phyloP scores from a whole-genome alignment of 2,797 vertebrate species.

The Champsocephalus gunnari region DNA sequence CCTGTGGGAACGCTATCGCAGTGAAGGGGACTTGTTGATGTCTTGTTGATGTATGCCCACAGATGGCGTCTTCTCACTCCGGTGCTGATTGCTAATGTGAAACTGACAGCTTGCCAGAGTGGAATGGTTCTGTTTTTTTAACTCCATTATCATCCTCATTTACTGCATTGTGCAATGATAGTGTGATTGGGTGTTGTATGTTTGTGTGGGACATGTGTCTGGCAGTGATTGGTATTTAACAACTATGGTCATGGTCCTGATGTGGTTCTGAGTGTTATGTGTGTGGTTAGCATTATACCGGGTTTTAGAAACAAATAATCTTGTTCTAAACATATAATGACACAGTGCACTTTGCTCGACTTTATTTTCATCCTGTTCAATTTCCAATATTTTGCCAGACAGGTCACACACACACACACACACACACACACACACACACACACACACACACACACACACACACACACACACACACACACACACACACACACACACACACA shows the following conservation, averaged over 20 bases:
- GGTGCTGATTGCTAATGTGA: constrained; percentile 72
- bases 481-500: constrained; percentile 43
- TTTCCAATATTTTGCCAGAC: background rate
- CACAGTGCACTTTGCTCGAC: constrained; percentile 6
- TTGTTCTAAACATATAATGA: constrained; percentile 11
- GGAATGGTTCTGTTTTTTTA: constrained; percentile 31
- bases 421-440: constrained; percentile 35
- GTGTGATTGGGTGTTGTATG: constrained; percentile 3
- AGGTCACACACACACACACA: constrained; percentile 29
- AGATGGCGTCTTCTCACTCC: constrained; percentile 75
- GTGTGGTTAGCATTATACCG: constrained; percentile 9
- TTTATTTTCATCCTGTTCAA: background rate
- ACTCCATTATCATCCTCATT: constrained; percentile 62
- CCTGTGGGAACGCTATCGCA: constrained; percentile 43
- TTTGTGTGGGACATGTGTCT: constrained; percentile 1
- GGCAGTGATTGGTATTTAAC: constrained; percentile 4
- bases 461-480: constrained; percentile 35
- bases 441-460: constrained; percentile 37
- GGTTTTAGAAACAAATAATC: constrained; percentile 27
- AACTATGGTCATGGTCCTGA: background rate
- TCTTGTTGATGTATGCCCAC: constrained; percentile 72
- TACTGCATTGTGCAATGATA: constrained; percentile 33
- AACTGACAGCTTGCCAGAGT: constrained; percentile 69
- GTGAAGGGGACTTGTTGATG: constrained; percentile 66
- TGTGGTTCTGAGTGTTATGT: constrained; percentile 5